Evolutionary conservation across 2,888 invertebrate species (phyloP).

Genomic region (Anarsia innoxiella): DNA sequence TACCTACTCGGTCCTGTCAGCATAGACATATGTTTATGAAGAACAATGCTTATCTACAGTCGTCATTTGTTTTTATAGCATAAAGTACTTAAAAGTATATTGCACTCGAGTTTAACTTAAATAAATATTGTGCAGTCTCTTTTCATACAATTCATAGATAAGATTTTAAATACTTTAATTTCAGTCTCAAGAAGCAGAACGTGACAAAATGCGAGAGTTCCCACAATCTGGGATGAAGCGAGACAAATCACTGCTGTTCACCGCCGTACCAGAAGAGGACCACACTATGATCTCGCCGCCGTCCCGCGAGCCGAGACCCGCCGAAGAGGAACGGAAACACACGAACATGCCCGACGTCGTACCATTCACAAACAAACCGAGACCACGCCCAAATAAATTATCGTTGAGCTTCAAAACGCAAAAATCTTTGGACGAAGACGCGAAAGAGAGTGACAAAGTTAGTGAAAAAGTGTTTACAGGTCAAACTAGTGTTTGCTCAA

Average conservation of each 20-base stretch:
- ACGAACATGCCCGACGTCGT: conserved; percentile 67
- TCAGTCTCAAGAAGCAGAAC: conserved; percentile 62
- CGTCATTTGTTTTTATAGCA: no score
- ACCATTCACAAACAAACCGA: conserved; percentile 66
- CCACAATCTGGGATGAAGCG: conserved; percentile 79
- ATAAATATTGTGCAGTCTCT: neutral
- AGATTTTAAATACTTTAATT: no score
- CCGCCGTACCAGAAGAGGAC: conserved; percentile 88
- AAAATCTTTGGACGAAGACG: conserved; percentile 72
- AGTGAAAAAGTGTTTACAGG: conserved; percentile 67
- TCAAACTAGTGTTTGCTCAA: conserved; percentile 85
- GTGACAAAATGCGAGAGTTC: conserved; percentile 67
- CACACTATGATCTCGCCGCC: conserved; percentile 69
- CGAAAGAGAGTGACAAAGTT: conserved; percentile 67
- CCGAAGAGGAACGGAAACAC: conserved; percentile 37
- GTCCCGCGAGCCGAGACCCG: conserved; percentile 35
- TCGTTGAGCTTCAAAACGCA: conserved; percentile 76
- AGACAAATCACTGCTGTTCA: conserved; percentile 86
- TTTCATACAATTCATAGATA: neutral
- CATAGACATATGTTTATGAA: no score
- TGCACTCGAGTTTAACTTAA: no score
- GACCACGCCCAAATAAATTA: conserved; percentile 72
- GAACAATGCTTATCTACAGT: no score
- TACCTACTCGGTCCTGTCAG: no score
- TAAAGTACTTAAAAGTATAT: no score